Evolutionary conservation across 1,140 invertebrate genomes (phyloP).

Genomic region (Meloidogyne exigua): DNA sequence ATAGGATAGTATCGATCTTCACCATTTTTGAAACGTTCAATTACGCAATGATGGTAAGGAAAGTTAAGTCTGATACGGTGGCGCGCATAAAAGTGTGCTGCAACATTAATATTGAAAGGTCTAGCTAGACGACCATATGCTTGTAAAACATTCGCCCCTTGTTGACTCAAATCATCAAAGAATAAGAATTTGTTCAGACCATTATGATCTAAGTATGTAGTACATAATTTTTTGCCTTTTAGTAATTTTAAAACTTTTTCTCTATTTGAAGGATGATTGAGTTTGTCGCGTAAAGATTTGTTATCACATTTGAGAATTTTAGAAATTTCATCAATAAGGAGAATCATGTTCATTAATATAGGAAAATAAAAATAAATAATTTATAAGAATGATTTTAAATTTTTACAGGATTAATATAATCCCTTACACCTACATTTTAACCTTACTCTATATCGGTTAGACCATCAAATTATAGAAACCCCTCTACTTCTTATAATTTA

Average conservation of each 20-base stretch:
- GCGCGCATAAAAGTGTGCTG: constrained; percentile 2
- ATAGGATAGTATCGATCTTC: constrained; percentile 4
- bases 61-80: background rate
- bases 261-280: constrained; percentile 9
- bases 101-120: background rate
- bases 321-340: background rate
- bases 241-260: background rate
- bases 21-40: background rate
- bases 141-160: background rate
- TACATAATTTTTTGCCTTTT: background rate
- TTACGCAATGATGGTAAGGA: background rate
- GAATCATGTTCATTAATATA: no score
- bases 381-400: no score
- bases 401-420: no score
- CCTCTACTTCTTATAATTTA: background rate
- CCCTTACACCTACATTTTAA: no score
- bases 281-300: background rate
- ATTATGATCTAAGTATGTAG: background rate
- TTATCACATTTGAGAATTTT: background rate
- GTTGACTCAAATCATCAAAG: background rate
- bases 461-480: background rate
- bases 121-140: background rate
- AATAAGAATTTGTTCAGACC: background rate
- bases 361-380: no score
- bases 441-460: no score